A percentile compares a stretch with the other conserved stretches of the same genome.
These are phyloP conservation scores for Gortyna flavago DNA, from an alignment of 2,888 invertebrate genomes.

Conservation along the genomic window DNA sequence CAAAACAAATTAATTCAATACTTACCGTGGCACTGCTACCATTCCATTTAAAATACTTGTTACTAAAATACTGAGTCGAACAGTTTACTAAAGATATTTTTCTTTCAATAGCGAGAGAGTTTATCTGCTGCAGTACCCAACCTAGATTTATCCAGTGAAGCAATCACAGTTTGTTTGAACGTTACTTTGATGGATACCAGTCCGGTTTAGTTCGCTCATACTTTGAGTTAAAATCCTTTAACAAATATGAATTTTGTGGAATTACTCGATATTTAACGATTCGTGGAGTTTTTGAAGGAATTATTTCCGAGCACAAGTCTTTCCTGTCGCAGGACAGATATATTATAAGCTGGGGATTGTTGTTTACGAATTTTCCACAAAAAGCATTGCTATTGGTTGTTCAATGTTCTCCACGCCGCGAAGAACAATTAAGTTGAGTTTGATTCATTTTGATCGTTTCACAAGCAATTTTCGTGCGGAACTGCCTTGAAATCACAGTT, in stretches of 20 bases:
- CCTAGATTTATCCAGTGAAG: slow-evolving; percentile 44
- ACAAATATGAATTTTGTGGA: slow-evolving; percentile 2
- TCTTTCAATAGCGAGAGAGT: slow-evolving; percentile 25
- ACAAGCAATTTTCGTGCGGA: neutral
- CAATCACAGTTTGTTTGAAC: slow-evolving; percentile 52
- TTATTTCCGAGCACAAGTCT: neutral
- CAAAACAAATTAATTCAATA: slow-evolving; percentile 12
- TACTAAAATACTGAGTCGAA: slow-evolving; percentile 20
- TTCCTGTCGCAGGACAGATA: too few relatives aligned
- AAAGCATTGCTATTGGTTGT: neutral
- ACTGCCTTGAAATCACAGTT: neutral
- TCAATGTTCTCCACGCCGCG: neutral
- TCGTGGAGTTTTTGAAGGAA: neutral
- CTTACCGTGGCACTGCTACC: slow-evolving; percentile 3
- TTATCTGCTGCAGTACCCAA: slow-evolving; percentile 34
- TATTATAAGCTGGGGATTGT: neutral
- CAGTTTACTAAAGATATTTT: slow-evolving; percentile 36
- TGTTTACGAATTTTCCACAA: neutral
- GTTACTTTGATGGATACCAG: slow-evolving; percentile 33
- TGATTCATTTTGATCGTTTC: neutral
- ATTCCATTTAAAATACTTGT: slow-evolving; percentile 40
- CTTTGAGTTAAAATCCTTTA: slow-evolving; percentile 15
- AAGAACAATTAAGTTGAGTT: neutral
- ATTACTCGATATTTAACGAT: neutral
- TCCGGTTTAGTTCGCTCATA: slow-evolving; percentile 16